Base-by-base conservation (phyloP, 2,888 invertebrate genomes). In the Sinopyrophorus schimmeli region DNA sequence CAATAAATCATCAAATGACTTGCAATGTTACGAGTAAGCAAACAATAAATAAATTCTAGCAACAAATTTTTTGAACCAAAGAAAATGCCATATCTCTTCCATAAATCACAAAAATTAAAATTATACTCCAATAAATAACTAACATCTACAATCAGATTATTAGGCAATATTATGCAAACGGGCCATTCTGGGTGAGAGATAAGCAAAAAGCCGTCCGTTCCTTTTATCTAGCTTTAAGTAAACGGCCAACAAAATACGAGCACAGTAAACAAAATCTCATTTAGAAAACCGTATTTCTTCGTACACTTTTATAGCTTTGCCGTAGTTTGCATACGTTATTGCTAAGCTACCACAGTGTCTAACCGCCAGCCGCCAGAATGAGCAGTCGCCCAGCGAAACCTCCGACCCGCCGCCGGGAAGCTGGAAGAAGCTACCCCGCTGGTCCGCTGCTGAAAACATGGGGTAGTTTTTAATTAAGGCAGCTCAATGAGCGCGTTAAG, bases 381-480 rank as follows among this genome's bases (percentile, higher is more conserved):
- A 59, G 60, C 63, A 68, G 55, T 51, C 53, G 61, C 24, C 64
- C 69, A 63, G 54, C 38, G 38, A 54, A 64, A 55, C 38, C 20
- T 34, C 18, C 10, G 12, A 20, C 23, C 14, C 9, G 28, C 11
- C n/a, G 12, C 26, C 32, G 35, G 52, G 24, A 34, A 28, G 41
- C 31, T 32, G 18, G 27, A 27, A 10, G 12, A 15, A 14, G 31
- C 24, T 47, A 48, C 39, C 15, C 51, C 21, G 41, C 49, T 57
- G 67, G 60, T 47, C 65, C 44, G 52, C 60, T 60, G 54, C 44
- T 54, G 58, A 53, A 51, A 52, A 43, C 53, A 53, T 53, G 47
- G 53, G 53, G 69, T 68, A 69, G 68, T 72, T 73, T 73, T 73
- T 73, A 73, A 73, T 73, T 73, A 73, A 73, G 71, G 72, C 69